Percentiles rank a stretch among this genome's conserved stretches.
Evolutionary conservation across 2,888 invertebrate genomes (phyloP).

Genomic region (Melinaea marsaeus): DNA sequence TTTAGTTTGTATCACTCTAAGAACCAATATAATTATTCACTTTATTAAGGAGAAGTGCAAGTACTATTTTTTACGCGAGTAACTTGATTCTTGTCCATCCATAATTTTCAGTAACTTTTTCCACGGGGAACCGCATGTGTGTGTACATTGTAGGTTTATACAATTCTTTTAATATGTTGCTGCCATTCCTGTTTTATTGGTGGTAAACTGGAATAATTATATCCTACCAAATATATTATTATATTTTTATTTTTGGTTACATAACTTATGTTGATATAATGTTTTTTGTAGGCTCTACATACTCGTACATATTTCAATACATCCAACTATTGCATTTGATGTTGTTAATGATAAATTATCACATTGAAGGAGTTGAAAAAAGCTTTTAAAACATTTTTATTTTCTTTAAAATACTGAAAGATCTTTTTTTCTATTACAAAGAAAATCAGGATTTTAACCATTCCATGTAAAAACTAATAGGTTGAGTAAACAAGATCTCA

Average conservation of each 20-base stretch:
- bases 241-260: slow-evolving; percentile 17
- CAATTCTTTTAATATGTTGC: slow-evolving; percentile 25
- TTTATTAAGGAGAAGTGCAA: too few species aligned
- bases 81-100: slow-evolving; percentile 10
- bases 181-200: slow-evolving; percentile 28
- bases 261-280: slow-evolving; percentile 23
- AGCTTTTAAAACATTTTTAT: slow-evolving; percentile 9
- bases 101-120: slow-evolving; percentile 23
- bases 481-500: slow-evolving; percentile 10
- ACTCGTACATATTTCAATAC: slow-evolving; percentile 27
- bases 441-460: slow-evolving; percentile 10
- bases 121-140: slow-evolving; percentile 23
- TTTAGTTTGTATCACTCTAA: too few species aligned
- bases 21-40: too few species aligned
- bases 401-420: slow-evolving; percentile 13
- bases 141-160: slow-evolving; percentile 22
- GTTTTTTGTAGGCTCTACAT: slow-evolving; percentile 24
- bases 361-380: slow-evolving; percentile 12
- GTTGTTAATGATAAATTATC: slow-evolving; percentile 15
- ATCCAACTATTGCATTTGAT: slow-evolving; percentile 20
- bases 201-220: slow-evolving; percentile 25
- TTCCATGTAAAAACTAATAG: slow-evolving; percentile 12
- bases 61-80: too few species aligned
- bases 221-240: slow-evolving; percentile 21
- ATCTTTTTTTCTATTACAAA: slow-evolving; percentile 9